Evolutionary conservation across 1,140 invertebrate species (phyloP).

Genomic region (Listronotus bonariensis): DNA sequence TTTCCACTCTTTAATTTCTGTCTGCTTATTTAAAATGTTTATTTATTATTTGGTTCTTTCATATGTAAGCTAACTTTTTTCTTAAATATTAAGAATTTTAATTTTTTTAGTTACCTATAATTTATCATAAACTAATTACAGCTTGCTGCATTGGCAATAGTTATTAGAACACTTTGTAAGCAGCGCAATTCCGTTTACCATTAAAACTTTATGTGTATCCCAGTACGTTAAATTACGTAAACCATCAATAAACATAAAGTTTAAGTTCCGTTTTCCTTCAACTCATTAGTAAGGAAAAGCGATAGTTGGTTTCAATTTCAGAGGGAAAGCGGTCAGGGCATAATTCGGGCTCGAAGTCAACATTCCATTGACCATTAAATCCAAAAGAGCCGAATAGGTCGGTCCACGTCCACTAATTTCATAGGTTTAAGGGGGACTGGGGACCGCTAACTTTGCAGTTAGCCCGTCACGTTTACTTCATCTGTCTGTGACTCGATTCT

Average conservation of each 20-base stretch:
- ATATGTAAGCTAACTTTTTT: too few relatives aligned
- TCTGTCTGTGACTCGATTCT: constrained; percentile 41
- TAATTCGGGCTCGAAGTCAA: constrained; percentile 31
- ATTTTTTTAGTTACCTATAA: too few relatives aligned
- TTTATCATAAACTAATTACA: too few relatives aligned
- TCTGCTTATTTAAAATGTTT: too few relatives aligned
- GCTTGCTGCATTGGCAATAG: too few relatives aligned
- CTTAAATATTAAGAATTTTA: too few relatives aligned
- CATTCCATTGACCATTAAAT: constrained; percentile 36
- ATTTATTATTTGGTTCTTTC: too few relatives aligned
- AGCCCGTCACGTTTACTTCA: constrained; percentile 38
- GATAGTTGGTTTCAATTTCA: constrained; percentile 31
- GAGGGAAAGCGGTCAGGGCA: constrained; percentile 25
- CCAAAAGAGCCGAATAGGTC: constrained; percentile 24
- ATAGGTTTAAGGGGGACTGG: constrained; percentile 30
- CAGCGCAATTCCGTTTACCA: too few relatives aligned
- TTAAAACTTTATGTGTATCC: too few relatives aligned
- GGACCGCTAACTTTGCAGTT: constrained; percentile 37
- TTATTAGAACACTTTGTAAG: too few relatives aligned
- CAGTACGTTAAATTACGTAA: too few relatives aligned
- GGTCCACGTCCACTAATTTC: constrained; percentile 35
- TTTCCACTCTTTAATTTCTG: too few relatives aligned
- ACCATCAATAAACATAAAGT: constrained; percentile 13
- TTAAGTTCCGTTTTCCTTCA: constrained; percentile 1
- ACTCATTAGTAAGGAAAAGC: constrained; percentile 19